Base-by-base conservation (phyloP, 2,888 invertebrate species). In the Clusia tigrina region DNA sequence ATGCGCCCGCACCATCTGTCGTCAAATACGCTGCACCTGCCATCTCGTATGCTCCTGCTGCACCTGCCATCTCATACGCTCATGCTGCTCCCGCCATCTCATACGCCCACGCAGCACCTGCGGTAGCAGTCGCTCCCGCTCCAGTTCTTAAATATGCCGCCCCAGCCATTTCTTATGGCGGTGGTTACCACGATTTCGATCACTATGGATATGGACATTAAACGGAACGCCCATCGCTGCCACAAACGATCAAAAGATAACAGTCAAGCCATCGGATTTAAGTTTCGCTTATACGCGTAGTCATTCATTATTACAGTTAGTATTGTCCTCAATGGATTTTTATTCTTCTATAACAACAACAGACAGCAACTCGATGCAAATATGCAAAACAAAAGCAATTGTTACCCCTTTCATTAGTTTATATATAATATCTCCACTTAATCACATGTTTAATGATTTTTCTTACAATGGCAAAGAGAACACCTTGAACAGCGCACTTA, bases 111-210 rank as follows among this genome's bases (percentile, higher is more conserved):
- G n/a, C n/a, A n/a, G n/a, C n/a, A n/a, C 67, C 73, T 22, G 53
- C 72, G 18, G 46, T 76, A 0, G 74, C 76, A 18, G 73, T 73
- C 22, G 72, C 73, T 58, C 70, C 75, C 17, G 75, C 77, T 9
- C 75, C 74, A 20, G 63, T 71, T 22, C 57, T 72, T 17, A 58
- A 58, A 15, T 67, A 67, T 61, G 64, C 67, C 52, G 65, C 65
- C 15, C 68, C 68, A 17, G 54, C 69, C 1, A 64, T 69, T 1
- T 63, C 63, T 20, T 66, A 64, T 32, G 73, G 73, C 32, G 60
- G 62, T 26, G 62, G 58, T 15, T 54, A 58, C 26, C 69, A 68
- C 53, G 74, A 70, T 48, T 61, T 62, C 48, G 69, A 68, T 22
- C 76, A 77, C 38, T 78, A 72, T 23, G 71, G 76, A 32, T 59